phyloP scores from a whole-genome alignment of 2,888 invertebrate genomes.

The Agrotis segetum region DNA sequence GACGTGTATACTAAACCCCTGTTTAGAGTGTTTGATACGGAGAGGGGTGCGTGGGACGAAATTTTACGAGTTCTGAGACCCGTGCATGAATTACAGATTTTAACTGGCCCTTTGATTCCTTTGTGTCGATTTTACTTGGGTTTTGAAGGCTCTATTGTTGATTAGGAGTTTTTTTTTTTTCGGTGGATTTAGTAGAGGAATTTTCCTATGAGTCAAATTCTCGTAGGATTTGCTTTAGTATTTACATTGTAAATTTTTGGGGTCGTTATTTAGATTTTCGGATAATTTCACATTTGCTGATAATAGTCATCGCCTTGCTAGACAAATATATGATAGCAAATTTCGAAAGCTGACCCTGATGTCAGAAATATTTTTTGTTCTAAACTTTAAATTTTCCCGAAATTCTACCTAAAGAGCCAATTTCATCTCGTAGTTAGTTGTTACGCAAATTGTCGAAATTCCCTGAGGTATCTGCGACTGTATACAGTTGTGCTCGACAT shows the following conservation, averaged over 20 bases:
- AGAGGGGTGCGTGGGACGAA: conserved; percentile 39
- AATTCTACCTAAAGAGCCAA: conserved; percentile 19
- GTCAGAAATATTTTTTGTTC: no score
- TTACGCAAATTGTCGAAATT: conserved; percentile 52
- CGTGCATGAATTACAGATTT: conserved; percentile 57
- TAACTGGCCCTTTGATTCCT: conserved; percentile 40
- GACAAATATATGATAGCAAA: no score
- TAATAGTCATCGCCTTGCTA: no score
- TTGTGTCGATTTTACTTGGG: conserved; percentile 22
- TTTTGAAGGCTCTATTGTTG: conserved; percentile 23
- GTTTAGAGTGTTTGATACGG: conserved; percentile 39
- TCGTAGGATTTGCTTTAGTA: background rate
- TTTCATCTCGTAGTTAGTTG: conserved; percentile 34
- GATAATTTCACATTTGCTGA: no score
- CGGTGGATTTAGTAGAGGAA: no score
- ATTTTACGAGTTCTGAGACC: conserved; percentile 49
- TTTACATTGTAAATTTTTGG: background rate
- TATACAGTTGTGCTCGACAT: conserved; percentile 60
- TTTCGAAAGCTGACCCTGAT: no score
- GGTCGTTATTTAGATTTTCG: background rate
- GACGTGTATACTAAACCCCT: conserved; percentile 24
- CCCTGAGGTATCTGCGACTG: conserved; percentile 58
- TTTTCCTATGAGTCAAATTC: background rate
- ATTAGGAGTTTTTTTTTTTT: background rate
- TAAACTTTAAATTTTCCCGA: background rate